Base-by-base conservation (phyloP, 2,113 vertebrate species). In the Cephalopterus ornatus region DNA sequence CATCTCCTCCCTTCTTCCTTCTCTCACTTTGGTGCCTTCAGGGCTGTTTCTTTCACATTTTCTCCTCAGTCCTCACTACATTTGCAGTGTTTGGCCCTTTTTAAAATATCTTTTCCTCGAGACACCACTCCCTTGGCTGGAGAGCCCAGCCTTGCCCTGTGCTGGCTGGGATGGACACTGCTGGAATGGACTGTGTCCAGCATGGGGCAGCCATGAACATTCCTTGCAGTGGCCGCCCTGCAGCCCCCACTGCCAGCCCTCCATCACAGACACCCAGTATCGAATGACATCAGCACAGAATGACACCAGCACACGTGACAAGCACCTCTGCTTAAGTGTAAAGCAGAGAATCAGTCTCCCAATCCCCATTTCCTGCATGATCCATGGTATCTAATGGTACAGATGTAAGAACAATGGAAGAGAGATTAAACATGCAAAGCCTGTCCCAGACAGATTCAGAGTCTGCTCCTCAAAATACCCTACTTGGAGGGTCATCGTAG, bases 141-240 rank as follows among this genome's bases (percentile, higher is more conserved):
- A 8, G 24, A 26, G 32, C 32, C 11, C 14, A 76, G 49, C 28
- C 0, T 0, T 47, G 62, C n/a, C 28, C 21, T 71, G 56, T 0
- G 0, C 49, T 22, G 56, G 44, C 44, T 35, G 0, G 0, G 27
- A 5, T 19, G 19, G 41, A 68, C 32, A 26, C 2, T 2, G 14
- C 23, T 39, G 35, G 49, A 70, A 30, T 4, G 3, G 8, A 7
- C 35, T 59, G 35, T 53, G 37, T 28, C 44, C 2, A 4, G 15
- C 46, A 8, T 0, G 1, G 14, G 24, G 14, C 39, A 68, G 58
- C 24, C 62, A 15, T 5, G 5, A 32, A 24, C 12, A 21, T 32
- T 50, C n/a, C n/a, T 39, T 70, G 37, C 8, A 47, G 80, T 8
- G 65, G 12, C 12, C 0, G 0, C 4, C 21, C 30, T 17, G 55